Evolutionary conservation across 2,113 vertebrate species (phyloP), one percentile per base, ranked within the genome.

Genomic region (Picathartes gymnocephalus): DNA sequence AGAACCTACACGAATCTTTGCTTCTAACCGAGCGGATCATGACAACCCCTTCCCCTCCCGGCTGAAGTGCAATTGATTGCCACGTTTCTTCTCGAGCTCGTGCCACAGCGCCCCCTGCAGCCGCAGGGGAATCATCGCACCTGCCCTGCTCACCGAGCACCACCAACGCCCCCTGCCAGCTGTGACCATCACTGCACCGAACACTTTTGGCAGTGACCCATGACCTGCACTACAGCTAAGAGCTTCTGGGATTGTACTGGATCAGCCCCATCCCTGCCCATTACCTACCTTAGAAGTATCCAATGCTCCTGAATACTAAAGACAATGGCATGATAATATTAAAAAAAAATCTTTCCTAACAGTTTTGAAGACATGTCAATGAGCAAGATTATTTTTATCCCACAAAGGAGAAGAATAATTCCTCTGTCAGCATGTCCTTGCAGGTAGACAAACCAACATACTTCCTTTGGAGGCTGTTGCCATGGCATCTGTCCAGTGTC

Each of bases 331-430:
- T 39, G n/a, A 54, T 2, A 2, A 79, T 45, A 91, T 4, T n/a
- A 9, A 56, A 66, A 62, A 11, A 47, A 44, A 50, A 64, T 22
- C 16, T 68, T 76, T 77, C 44, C 39, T 44, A 64, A 50, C 44
- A 64, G 17, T 23, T 84, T 25, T 65, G 27, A 94, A 81, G 56
- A 80, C 33, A 65, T 39, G 27, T 47, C 81, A 81, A 72, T 60
- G 20, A 77, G 57, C 15, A 71, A 47, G 30, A 83, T 33, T 87
- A 69, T 87, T 93, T 92, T 95, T 83, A 72, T 64, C 45, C 58
- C 37, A 64, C 30, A 69, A 37, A 80, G 35, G 42, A 71, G 17
- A 61, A 72, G 72, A 93, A 92, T 90, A 83, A 89, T 81, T 91
- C 45, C 48, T 60, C n/a, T 37, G 33, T 70, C 54, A 83, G 44